Conservation (phyloP, 2,797 vertebrate species). For the Novumbra hubbsi region DNA sequence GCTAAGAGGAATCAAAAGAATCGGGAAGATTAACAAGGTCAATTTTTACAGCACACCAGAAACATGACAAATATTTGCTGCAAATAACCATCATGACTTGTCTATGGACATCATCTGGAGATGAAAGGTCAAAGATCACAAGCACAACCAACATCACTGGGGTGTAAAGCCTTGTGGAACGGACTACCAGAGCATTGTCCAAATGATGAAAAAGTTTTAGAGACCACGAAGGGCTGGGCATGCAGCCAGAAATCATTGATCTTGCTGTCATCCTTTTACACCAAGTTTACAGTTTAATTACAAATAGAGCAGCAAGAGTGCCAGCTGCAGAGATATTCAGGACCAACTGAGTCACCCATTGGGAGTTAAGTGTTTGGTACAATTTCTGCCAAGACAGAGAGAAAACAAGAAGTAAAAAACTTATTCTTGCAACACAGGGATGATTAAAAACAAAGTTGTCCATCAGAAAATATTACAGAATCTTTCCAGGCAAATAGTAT, state of each 20-base stretch:
- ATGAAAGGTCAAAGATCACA: not conserved
- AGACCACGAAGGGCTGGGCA: constrained; percentile 55
- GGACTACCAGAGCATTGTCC: constrained; percentile 42
- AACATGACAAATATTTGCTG: constrained; percentile 10
- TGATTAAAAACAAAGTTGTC: not conserved
- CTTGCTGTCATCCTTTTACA: constrained; percentile 57
- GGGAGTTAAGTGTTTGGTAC: not conserved
- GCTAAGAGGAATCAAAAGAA: constrained; percentile 61
- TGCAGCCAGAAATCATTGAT: constrained; percentile 60
- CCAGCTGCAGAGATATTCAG: constrained; percentile 28
- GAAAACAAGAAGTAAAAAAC: not conserved
- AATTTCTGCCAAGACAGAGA: not conserved
- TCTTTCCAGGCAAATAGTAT: not conserved
- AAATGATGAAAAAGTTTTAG: constrained; percentile 40
- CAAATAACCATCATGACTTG: not conserved
- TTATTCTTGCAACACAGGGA: too few species aligned
- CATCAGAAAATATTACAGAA: not conserved
- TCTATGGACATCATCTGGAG: not conserved
- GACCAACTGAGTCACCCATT: not conserved
- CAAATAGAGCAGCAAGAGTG: constrained; percentile 34
- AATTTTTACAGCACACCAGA: constrained; percentile 51
- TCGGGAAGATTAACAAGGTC: constrained; percentile 66
- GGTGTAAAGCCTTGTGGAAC: constrained; percentile 14
- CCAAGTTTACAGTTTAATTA: constrained; percentile 56
- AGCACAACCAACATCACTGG: not conserved